Evolutionary conservation across 2,888 invertebrate species (phyloP), one percentile per base, ranked within the genome.

Genomic region (Macaria notata): DNA sequence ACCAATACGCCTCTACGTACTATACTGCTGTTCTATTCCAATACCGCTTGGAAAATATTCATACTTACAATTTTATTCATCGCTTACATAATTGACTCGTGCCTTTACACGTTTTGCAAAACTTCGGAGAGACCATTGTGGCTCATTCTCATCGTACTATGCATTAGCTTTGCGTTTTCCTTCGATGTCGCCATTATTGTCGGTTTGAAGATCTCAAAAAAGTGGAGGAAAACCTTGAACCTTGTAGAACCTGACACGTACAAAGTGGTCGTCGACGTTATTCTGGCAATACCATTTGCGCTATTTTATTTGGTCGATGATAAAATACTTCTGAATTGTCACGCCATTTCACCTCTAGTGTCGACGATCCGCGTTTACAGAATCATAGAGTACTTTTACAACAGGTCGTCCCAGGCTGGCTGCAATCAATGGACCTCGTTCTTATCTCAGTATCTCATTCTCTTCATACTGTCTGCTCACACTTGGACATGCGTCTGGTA

Each of bases 371-470:
- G 92, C 43, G 78, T 86, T 0, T 88, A 88, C 51, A 84, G 89
- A 68, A 83, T 92, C 46, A 67, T 88, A 48, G 80, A 84, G 68
- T 89, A 86, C 68, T 87, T 89, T 68, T 84, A 83, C 48, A 73
- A 79, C 29, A 86, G 83, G 75, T 84, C 86, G n/a, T 83, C 86
- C 8, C 83, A 85, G 78, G 88, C 90, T 36, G 90, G 92, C 30
- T 86, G 87, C 54, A 90, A 90, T 69, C 92, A 90, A 68, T 90
- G 90, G 87, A 85, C 85, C 9, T 86, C 87, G 31, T 92, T 92
- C 68, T 72, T 92, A 46, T 81, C 85, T n/a, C 89, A 92, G 68
- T 92, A 92, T 65, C 72, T 91, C 1, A 83, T 86, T 63, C 78
- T 88, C 33, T 86, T 92, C 58, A 63, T 90, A 44, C 60, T 92